phyloP scores from a whole-genome alignment of 2,888 invertebrate genomes.

The Choreutis nemorana region DNA sequence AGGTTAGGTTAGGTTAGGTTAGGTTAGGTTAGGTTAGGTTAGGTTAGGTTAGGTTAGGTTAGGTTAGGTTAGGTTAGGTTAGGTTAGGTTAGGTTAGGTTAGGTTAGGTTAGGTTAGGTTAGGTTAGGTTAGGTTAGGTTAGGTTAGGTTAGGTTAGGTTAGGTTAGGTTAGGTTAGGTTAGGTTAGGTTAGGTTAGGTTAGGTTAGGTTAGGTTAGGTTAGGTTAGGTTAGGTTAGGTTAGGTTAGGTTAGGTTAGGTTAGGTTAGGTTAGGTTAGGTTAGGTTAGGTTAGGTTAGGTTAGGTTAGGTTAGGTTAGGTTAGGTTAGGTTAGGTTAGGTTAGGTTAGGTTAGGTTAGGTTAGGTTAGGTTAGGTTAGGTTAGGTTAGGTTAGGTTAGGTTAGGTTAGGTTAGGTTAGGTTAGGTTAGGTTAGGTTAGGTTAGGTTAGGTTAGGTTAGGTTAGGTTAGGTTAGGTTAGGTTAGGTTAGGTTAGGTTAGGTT shows the following conservation, averaged over 20 bases:
- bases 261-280: constrained; percentile 8
- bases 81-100: constrained; percentile 8
- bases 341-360: constrained; percentile 7
- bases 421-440: constrained; percentile 3
- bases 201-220: constrained; percentile 7
- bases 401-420: constrained; percentile 7
- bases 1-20: constrained; percentile 9
- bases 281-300: constrained; percentile 8
- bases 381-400: constrained; percentile 10
- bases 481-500: constrained; percentile 3
- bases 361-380: constrained; percentile 7
- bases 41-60: constrained; percentile 10
- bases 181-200: constrained; percentile 6
- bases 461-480: constrained; percentile 4
- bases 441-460: constrained; percentile 1
- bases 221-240: constrained; percentile 8
- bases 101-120: constrained; percentile 9
- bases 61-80: constrained; percentile 11
- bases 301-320: constrained; percentile 8
- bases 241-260: constrained; percentile 9
- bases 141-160: constrained; percentile 8
- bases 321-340: constrained; percentile 6
- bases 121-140: constrained; percentile 9
- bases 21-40: constrained; percentile 9
- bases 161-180: constrained; percentile 7